These are phyloP conservation scores for Philonicus albiceps DNA, from an alignment of 2,888 invertebrate species.

Conservation along the genomic window DNA sequence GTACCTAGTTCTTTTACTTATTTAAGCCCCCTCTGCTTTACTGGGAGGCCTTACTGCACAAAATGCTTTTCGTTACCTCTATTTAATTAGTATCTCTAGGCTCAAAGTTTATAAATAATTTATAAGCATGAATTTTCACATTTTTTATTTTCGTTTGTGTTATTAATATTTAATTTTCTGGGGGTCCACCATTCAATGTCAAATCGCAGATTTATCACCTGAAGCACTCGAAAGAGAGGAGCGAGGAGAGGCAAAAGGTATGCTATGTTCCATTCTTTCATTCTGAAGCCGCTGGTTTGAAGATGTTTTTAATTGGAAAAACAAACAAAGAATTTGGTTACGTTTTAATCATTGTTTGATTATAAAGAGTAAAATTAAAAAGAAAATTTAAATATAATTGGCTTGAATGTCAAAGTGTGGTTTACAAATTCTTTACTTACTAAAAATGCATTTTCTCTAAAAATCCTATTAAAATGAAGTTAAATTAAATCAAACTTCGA, in stretches of 20 bases:
- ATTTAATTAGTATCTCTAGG: not conserved
- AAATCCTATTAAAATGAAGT: not conserved
- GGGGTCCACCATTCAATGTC: constrained; percentile 41
- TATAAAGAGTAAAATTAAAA: not conserved
- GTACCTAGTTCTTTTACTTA: not conserved
- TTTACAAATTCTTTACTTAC: not conserved
- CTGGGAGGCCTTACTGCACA: not conserved
- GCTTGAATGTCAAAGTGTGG: not conserved
- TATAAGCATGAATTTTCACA: constrained; percentile 35
- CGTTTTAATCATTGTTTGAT: not conserved
- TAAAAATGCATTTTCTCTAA: not conserved
- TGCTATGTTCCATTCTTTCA: constrained; percentile 49
- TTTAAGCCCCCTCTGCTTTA: not conserved
- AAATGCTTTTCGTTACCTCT: constrained; percentile 6
- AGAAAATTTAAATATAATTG: not conserved
- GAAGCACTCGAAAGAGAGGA: constrained; percentile 71
- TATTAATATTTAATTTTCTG: constrained; percentile 37
- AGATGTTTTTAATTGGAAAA: not conserved
- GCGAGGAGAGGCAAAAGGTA: constrained; percentile 72
- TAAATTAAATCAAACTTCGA: not conserved
- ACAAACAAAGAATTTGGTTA: not conserved
- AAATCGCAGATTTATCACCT: constrained; percentile 69
- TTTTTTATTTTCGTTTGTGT: not conserved
- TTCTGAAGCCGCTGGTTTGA: constrained; percentile 20
- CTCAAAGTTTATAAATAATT: not conserved